Evolutionary conservation across 1,140 invertebrate species (phyloP), one percentile per base, ranked within the genome.

Genomic region (Diploscapter pachys): DNA sequence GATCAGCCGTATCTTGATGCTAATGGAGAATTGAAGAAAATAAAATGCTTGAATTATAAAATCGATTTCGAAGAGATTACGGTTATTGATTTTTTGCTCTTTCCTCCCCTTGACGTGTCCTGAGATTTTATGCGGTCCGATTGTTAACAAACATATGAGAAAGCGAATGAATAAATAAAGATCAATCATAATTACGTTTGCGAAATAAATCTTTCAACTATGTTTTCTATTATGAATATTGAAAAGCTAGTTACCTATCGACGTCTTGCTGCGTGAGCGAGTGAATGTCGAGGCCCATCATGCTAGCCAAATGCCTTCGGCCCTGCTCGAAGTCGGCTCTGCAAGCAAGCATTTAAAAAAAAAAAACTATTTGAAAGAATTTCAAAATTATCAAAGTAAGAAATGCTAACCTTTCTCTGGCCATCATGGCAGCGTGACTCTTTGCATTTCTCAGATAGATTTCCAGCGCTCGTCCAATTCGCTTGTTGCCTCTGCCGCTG

Each of bases 271-370:
- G 92, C 0, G 92, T 92, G 85, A 98, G 93, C 6, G 89, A 90
- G 78, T 93, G 91, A 2, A 91, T 90, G 89, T 97, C 91, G 86
- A 91, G 90, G 3, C 95, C 94, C 96, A 99, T 99, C 90, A 99
- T 98, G 86, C 98, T 98, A 4, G 96, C 96, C 70, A 99, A 89
- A 88, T 99, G 94, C 50, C 94, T 88, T 86, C 92, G 93, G 8
- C 96, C 96, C 82, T 95, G 91, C 83, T 94, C 90, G 87, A 91
- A 99, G 80, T 95, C 92, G 72, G 90, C 82, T 56, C 73, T 74
- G 50, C 52, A 73, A 67, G 62, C 9, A 50, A 5, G 4, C 49
- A 8, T 5, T 2, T 50, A 11, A 13, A 13, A 49, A 63, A 49
- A 63, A 31, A 31, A 31, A 31, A 31, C 31, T 31, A 31, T 31